Evolutionary conservation across 2,797 vertebrate species (phyloP), one percentile per base, ranked within the genome.

Genomic region (Scolopax bukidnonensis): DNA sequence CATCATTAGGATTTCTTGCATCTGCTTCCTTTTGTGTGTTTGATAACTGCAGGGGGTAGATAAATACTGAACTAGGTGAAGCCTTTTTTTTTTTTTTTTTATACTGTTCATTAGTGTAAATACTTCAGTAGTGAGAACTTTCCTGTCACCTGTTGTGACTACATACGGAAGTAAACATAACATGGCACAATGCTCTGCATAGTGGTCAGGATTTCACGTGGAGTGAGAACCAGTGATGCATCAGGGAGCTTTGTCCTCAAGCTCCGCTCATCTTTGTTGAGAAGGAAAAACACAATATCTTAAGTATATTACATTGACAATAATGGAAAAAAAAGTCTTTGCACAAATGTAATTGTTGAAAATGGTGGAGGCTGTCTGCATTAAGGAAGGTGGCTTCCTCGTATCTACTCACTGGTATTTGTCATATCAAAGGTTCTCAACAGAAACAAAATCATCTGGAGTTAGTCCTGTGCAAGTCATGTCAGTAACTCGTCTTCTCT

Each of bases 111-210:
- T 68, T 84, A 61, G 20, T 64, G 2, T 10, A 76, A 48, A 23
- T 47, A 48, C 18, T 79, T 64, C 3, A 54, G 50, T 23, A 60
- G 4, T 53, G 16, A 63, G 33, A 76, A 16, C 21, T 87, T 71
- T 1, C 14, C 32, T 64, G 18, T 74, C 12, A 19, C 28, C 45
- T 50, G 15, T 18, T 78, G 40, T 67, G 53, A 48, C 40, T 70
- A 36, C 16, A 18, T 48, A 3, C 3, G n/a, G 80, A 89, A 70
- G 19, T 43, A 19, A 76, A 41, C 19, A 13, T 36, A 40, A 9
- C 16, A 19, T 2, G 32, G 21, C 64, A 16, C 0, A 4, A 24
- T n/a, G 10, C 9, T 51, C 21, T 47, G 15, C 19, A 3, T 12
- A 12, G 27, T 10, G 15, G 4, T 67, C n/a, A 65, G 48, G 53